phyloP scores from a whole-genome alignment of 2,888 invertebrate species.

The Eristalinus aeneus region DNA sequence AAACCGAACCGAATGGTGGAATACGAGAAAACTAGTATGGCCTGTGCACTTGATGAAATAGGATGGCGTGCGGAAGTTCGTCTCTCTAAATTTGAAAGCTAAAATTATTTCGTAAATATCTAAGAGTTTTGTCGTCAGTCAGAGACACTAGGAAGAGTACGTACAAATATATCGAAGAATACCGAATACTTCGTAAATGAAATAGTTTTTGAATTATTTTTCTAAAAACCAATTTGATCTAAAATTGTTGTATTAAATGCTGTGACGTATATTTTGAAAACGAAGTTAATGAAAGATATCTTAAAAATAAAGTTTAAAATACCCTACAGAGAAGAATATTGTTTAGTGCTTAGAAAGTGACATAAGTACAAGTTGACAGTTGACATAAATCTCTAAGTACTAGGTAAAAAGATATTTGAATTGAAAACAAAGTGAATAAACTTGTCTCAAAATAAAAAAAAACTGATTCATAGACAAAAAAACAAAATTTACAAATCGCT shows the following conservation, averaged over 20 bases:
- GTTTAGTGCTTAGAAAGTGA: slow-evolving; percentile 48
- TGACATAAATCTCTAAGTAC: slow-evolving; percentile 36
- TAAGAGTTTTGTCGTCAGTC: slow-evolving; percentile 35
- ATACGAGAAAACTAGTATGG: slow-evolving; percentile 73
- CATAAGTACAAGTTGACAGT: slow-evolving; percentile 57
- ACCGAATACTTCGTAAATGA: slow-evolving; percentile 50
- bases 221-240: slow-evolving; percentile 29
- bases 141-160: slow-evolving; percentile 30
- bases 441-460: background rate
- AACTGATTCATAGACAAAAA: background rate
- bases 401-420: slow-evolving; percentile 7
- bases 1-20: slow-evolving; percentile 60
- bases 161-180: slow-evolving; percentile 47
- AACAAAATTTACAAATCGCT: background rate
- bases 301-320: background rate
- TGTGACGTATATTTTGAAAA: slow-evolving; percentile 41
- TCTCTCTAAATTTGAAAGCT: slow-evolving; percentile 60
- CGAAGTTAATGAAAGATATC: background rate
- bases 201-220: slow-evolving; percentile 48
- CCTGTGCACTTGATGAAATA: slow-evolving; percentile 75
- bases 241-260: slow-evolving; percentile 16
- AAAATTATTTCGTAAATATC: slow-evolving; percentile 61
- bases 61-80: slow-evolving; percentile 73
- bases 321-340: background rate
- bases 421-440: slow-evolving; percentile 18